These are phyloP conservation scores for Chitala chitala DNA, from an alignment of 2,113 vertebrate species.

Conservation along the genomic window DNA sequence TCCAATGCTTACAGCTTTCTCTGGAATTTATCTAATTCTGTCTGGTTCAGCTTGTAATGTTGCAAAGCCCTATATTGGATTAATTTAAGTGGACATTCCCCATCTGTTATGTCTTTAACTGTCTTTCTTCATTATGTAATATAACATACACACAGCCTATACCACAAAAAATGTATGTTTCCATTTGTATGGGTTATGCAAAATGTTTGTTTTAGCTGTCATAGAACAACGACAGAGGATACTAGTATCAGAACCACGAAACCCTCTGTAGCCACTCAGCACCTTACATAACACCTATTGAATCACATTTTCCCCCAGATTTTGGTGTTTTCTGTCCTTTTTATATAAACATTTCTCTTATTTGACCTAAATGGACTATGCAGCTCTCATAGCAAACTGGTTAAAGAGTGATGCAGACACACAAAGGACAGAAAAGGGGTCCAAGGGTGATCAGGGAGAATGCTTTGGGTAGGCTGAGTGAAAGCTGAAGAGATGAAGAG, in stretches of 20 bases:
- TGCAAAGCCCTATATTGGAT: background rate
- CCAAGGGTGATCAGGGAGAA: background rate
- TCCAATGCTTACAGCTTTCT: background rate
- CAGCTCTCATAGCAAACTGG: background rate
- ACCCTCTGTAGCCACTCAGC: background rate
- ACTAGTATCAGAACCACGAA: background rate
- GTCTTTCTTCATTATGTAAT: too few relatives aligned
- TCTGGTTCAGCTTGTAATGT: background rate
- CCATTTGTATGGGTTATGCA: background rate
- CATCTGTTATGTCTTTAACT: background rate
- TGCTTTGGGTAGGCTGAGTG: background rate
- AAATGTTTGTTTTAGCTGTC: slow-evolving; percentile 2
- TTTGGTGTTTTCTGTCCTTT: background rate
- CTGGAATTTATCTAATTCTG: background rate
- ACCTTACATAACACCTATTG: background rate
- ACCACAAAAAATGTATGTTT: background rate
- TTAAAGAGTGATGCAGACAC: background rate
- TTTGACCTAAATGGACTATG: background rate
- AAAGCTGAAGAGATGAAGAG: background rate
- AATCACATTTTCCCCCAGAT: background rate
- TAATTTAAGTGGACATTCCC: background rate
- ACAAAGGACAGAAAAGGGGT: background rate
- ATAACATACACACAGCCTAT: background rate
- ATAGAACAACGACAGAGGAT: background rate
- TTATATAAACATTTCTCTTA: background rate